A percentile compares a stretch with the other conserved stretches of the same genome.
Evolutionary conservation across 2,797 vertebrate genomes (phyloP).

Genomic region (Siniperca scherzeri): DNA sequence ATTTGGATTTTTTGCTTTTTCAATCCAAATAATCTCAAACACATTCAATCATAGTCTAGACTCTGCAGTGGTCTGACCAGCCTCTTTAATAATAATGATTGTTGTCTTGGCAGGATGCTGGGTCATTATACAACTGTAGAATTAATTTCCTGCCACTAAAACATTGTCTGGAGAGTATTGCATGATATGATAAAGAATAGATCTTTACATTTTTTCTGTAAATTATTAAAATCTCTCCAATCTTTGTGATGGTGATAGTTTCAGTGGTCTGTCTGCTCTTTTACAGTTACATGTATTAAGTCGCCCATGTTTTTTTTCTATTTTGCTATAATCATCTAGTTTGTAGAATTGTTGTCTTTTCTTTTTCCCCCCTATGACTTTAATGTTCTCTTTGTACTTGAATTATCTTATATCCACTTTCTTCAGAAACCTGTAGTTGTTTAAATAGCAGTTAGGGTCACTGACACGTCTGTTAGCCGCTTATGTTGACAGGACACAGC

Average conservation of each 20-base stretch:
- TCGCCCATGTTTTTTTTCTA: background rate
- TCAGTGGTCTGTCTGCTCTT: background rate
- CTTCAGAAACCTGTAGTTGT: background rate
- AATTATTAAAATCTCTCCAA: background rate
- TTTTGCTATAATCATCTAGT: background rate
- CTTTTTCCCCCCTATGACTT: background rate
- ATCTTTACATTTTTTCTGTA: too few relatives aligned
- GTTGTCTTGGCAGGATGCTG: background rate
- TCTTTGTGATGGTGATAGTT: background rate
- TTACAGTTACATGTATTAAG: background rate
- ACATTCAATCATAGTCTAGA: background rate
- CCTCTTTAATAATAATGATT: background rate
- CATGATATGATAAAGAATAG: background rate
- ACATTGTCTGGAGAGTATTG: background rate
- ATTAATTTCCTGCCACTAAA: slow-evolving; percentile 10
- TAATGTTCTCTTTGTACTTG: background rate
- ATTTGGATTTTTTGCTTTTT: background rate
- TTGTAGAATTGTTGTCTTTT: background rate
- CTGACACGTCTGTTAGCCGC: background rate
- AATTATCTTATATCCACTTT: background rate
- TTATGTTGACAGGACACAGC: slow-evolving; percentile 33
- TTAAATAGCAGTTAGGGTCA: background rate
- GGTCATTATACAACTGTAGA: background rate
- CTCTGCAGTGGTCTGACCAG: background rate
- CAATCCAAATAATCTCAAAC: background rate